These are phyloP conservation scores for Tetragonisca angustula DNA, from an alignment of 2,888 invertebrate species.

Conservation along the genomic window DNA sequence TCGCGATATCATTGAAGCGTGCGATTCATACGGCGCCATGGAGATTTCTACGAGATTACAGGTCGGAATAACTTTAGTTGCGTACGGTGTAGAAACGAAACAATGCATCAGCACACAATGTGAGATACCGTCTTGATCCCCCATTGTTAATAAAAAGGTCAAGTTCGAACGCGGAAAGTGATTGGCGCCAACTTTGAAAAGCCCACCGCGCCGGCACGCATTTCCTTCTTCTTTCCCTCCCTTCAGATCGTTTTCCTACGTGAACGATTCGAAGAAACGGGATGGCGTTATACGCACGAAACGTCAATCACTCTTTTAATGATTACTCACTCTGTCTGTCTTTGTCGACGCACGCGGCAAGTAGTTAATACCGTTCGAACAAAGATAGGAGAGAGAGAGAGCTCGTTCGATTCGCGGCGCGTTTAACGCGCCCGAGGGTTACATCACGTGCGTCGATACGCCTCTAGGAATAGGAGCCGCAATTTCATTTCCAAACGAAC, in stretches of 20 bases:
- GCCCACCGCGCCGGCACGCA: background rate
- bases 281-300: too few relatives aligned
- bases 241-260: background rate
- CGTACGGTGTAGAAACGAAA: background rate
- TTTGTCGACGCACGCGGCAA: background rate
- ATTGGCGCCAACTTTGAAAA: slow-evolving; percentile 1
- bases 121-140: background rate
- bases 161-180: slow-evolving; percentile 1
- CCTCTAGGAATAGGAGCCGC: slow-evolving; percentile 7
- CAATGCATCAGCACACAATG: background rate
- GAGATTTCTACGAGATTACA: background rate
- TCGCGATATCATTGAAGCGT: background rate
- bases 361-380: background rate
- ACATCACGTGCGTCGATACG: slow-evolving; percentile 9
- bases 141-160: background rate
- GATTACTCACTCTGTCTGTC: background rate
- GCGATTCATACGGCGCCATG: background rate
- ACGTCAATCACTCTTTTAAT: background rate
- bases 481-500: slow-evolving; percentile 35
- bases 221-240: background rate
- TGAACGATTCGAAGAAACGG: background rate
- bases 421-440: slow-evolving; percentile 24
- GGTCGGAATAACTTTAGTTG: background rate
- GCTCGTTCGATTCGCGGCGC: background rate
- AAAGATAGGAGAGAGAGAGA: background rate